These are phyloP conservation scores for Heliocidaris tuberculata DNA, from an alignment of 35 echinoderm and acorn worm genomes.

Conservation along the genomic window DNA sequence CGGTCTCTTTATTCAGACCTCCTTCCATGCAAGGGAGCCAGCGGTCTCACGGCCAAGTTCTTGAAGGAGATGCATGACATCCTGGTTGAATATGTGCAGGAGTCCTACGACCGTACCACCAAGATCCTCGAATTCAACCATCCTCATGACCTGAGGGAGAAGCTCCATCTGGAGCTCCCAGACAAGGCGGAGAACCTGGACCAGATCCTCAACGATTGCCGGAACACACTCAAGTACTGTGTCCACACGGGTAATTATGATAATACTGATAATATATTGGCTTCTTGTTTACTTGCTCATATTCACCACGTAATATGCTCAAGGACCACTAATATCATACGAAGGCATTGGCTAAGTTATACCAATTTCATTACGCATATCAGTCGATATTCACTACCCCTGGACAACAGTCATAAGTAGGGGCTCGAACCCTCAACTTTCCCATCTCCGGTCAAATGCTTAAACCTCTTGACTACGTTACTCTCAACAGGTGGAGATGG, in stretches of 20 bases:
- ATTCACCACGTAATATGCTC: too few relatives aligned
- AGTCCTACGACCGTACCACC: constrained; percentile 62
- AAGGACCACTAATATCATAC: too few relatives aligned
- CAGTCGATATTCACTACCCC: too few relatives aligned
- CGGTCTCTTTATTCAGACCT: constrained; percentile 61
- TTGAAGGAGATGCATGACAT: constrained; percentile 80
- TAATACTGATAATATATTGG: background rate
- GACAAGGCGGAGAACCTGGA: constrained; percentile 95
- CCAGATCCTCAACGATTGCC: constrained; percentile 84
- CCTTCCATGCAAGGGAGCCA: constrained; percentile 80
- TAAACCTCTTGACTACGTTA: too few relatives aligned
- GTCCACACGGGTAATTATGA: constrained; percentile 74
- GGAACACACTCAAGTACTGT: constrained; percentile 91
- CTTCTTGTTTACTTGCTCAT: background rate
- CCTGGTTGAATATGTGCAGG: constrained; percentile 80
- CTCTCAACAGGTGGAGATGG: too few relatives aligned
- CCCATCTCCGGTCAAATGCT: too few relatives aligned
- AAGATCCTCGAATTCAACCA: constrained; percentile 91
- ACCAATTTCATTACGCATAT: too few relatives aligned
- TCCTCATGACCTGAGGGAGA: constrained; percentile 84
- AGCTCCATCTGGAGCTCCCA: constrained; percentile 89
- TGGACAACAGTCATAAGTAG: too few relatives aligned
- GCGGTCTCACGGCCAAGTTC: constrained; percentile 81
- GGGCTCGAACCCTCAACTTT: too few relatives aligned
- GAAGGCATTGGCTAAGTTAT: too few relatives aligned